Evolutionary conservation across 1,140 invertebrate genomes (phyloP).

Genomic region (Brachionus sp.): DNA sequence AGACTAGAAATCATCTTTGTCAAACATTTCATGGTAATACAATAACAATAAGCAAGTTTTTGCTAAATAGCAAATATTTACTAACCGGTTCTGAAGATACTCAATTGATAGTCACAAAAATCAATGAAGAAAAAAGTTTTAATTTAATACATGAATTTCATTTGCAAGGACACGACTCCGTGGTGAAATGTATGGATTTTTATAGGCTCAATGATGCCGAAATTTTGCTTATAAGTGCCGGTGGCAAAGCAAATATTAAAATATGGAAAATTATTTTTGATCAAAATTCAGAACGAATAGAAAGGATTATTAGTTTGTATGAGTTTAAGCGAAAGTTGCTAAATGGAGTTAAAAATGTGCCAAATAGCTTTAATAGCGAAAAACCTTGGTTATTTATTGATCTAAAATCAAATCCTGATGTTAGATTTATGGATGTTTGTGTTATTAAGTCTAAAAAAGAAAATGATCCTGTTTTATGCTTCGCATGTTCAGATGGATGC

Average conservation of each 20-base stretch:
- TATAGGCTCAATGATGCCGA: background rate
- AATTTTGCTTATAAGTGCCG: slow-evolving; percentile 27
- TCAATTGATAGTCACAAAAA: slow-evolving; percentile 19
- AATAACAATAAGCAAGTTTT: background rate
- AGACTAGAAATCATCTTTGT: slow-evolving; percentile 28
- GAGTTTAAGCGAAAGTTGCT: slow-evolving; percentile 24
- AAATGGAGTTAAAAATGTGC: background rate
- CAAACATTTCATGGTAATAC: slow-evolving; percentile 41
- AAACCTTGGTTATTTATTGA: slow-evolving; percentile 39
- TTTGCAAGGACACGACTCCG: slow-evolving; percentile 41
- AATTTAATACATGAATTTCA: slow-evolving; percentile 41
- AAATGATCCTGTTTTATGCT: background rate
- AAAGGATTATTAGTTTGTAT: background rate
- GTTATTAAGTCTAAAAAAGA: background rate
- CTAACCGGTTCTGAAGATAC: slow-evolving; percentile 38
- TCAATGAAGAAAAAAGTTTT: background rate
- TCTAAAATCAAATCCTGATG: slow-evolving; percentile 33
- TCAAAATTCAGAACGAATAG: background rate
- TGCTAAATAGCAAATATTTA: background rate
- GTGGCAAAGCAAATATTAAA: slow-evolving; percentile 45
- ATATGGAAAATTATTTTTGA: slow-evolving; percentile 28
- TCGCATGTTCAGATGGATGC: slow-evolving; percentile 37
- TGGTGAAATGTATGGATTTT: slow-evolving; percentile 9
- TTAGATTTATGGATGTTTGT: slow-evolving; percentile 42
- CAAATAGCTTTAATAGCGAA: background rate